Evolutionary conservation across 2,113 vertebrate species (phyloP).

Genomic region (Parotia lawesii): DNA sequence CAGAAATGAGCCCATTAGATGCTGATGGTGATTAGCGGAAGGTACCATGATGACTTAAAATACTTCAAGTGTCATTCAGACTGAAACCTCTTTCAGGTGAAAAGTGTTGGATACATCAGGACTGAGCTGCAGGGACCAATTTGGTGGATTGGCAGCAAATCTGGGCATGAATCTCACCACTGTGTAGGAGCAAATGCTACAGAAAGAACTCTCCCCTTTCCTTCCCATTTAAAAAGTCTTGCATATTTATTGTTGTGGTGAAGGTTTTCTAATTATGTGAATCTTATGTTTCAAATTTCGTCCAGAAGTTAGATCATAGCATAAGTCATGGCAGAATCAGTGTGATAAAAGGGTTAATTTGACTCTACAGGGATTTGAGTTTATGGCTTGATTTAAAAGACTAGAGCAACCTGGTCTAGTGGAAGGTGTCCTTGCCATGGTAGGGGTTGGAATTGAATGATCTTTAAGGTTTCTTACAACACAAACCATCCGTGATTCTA

Average conservation of each 20-base stretch:
- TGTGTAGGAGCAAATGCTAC: neutral
- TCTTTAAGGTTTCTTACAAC: neutral
- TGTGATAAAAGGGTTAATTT: neutral
- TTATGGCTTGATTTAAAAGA: neutral
- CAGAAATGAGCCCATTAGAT: constrained; percentile 15
- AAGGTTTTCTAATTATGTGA: neutral
- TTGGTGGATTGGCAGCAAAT: neutral
- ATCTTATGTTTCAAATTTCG: neutral
- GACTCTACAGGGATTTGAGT: neutral
- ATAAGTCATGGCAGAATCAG: neutral
- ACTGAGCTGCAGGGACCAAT: neutral
- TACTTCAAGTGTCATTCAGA: neutral
- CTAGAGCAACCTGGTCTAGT: neutral
- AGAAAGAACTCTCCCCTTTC: neutral
- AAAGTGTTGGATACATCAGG: neutral
- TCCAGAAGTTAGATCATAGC: neutral
- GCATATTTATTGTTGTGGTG: neutral
- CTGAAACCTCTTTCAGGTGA: neutral
- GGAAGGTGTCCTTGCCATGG: neutral
- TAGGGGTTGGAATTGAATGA: neutral
- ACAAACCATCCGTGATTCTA: neutral
- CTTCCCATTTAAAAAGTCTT: neutral
- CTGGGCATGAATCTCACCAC: neutral
- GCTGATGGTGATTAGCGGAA: constrained; percentile 4
- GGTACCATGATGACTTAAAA: neutral